Evolutionary conservation across 2,113 vertebrate genomes (phyloP).

Genomic region (Felis chaus): DNA sequence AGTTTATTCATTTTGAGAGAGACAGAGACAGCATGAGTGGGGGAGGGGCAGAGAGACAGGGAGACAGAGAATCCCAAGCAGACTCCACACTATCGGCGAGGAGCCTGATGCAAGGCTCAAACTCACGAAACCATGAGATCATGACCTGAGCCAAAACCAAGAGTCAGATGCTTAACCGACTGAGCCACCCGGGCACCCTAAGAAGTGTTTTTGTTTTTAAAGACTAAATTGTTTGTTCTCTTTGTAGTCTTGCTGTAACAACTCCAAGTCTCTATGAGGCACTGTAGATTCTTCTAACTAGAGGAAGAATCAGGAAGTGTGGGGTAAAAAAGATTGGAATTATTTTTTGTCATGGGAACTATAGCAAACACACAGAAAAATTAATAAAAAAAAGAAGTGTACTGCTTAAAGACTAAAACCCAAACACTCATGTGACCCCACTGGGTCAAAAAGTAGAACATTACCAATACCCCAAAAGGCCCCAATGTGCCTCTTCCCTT

Average conservation of each 20-base stretch:
- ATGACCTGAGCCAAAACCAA: too few relatives aligned
- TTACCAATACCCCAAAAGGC: not conserved
- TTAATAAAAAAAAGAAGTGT: not conserved
- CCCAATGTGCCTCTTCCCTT: not conserved
- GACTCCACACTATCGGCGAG: too few relatives aligned
- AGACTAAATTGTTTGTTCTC: not conserved
- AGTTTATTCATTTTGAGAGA: too few relatives aligned
- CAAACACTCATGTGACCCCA: not conserved
- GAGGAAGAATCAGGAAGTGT: not conserved
- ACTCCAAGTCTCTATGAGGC: not conserved
- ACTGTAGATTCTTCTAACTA: not conserved
- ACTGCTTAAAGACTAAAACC: not conserved
- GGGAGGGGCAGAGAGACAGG: too few relatives aligned
- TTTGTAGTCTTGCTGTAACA: not conserved
- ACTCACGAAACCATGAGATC: too few relatives aligned
- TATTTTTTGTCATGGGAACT: not conserved
- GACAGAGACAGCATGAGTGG: too few relatives aligned
- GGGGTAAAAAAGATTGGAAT: not conserved
- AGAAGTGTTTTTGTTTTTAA: slow-evolving; percentile 15
- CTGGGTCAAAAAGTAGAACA: slow-evolving; percentile 1
- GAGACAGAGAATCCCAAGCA: too few relatives aligned
- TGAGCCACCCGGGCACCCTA: too few relatives aligned
- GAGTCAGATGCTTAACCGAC: too few relatives aligned
- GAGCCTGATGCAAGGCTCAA: too few relatives aligned
- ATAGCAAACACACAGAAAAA: not conserved